A percentile compares a stretch with the other conserved stretches of the same genome.
phyloP scores from a whole-genome alignment of 2,888 invertebrate species.

The Lordiphosa fenestrarum region DNA sequence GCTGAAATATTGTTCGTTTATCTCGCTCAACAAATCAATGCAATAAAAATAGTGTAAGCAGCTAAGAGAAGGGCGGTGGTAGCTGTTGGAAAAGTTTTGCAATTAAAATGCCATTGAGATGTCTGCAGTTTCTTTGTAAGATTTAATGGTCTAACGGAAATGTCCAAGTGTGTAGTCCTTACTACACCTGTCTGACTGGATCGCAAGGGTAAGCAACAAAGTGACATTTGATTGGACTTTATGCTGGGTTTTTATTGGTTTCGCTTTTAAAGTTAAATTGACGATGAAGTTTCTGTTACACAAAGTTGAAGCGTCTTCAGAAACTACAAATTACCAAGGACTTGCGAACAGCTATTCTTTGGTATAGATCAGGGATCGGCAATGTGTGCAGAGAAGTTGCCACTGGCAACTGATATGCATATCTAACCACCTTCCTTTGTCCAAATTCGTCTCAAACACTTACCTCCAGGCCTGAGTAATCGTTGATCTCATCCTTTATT shows the following conservation, averaged over 20 bases:
- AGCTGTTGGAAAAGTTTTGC: conserved; percentile 51
- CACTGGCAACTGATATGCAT: no score
- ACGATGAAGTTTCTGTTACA: no score
- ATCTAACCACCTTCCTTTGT: no score
- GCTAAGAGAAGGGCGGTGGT: conserved; percentile 14
- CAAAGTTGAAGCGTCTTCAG: no score
- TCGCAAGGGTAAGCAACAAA: background rate
- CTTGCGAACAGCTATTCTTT: no score
- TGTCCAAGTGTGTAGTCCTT: background rate
- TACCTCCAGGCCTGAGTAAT: no score
- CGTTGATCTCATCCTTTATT: no score
- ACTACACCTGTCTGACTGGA: background rate
- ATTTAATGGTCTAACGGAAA: conserved; percentile 6
- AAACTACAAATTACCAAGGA: no score
- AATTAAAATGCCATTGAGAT: conserved; percentile 64
- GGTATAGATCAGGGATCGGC: no score
- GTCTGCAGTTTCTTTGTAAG: conserved; percentile 16
- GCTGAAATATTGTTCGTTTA: conserved; percentile 51
- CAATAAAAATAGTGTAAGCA: conserved; percentile 22
- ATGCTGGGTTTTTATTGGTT: background rate
- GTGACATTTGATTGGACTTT: conserved; percentile 5
- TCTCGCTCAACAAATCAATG: conserved; percentile 53
- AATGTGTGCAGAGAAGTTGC: no score
- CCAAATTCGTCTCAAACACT: no score
- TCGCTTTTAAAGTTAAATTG: no score